Evolutionary conservation across 2,113 vertebrate species (phyloP).

Genomic region (Cebidichthys violaceus): DNA sequence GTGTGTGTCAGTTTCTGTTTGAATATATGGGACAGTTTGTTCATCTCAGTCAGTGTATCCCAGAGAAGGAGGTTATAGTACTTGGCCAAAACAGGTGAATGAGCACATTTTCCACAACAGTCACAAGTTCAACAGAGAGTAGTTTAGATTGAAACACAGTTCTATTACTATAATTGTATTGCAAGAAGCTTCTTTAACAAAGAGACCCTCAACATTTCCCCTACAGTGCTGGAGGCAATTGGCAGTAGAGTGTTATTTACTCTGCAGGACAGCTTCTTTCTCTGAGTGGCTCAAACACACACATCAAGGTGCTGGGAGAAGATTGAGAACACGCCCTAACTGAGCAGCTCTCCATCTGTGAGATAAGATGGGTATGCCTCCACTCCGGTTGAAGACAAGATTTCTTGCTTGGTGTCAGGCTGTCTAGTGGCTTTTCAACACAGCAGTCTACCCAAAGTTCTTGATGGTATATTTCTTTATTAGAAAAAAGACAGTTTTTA

Average conservation of each 20-base stretch:
- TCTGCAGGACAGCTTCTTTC: constrained; percentile 45
- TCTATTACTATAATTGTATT: background rate
- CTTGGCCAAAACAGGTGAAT: background rate
- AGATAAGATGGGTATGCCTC: constrained; percentile 77
- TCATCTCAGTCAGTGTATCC: background rate
- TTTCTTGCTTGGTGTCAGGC: constrained; percentile 7
- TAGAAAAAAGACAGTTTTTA: background rate
- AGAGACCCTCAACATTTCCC: constrained; percentile 28
- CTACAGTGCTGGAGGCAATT: constrained; percentile 39
- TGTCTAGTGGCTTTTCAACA: constrained; percentile 2
- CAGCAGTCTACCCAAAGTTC: background rate
- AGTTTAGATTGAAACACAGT: background rate
- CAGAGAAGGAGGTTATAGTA: background rate
- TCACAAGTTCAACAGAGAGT: background rate
- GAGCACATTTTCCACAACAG: background rate
- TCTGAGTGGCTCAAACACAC: constrained; percentile 56
- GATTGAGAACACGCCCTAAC: constrained; percentile 85
- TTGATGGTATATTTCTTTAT: background rate
- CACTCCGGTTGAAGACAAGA: constrained; percentile 25
- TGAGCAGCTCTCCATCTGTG: constrained; percentile 45
- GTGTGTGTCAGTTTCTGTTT: background rate
- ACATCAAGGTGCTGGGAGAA: constrained; percentile 76
- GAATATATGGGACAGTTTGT: constrained; percentile 1
- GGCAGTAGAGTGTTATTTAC: constrained; percentile 66
- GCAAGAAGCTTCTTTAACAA: constrained; percentile 12